These are phyloP conservation scores for Pelvicachromis taeniatus DNA, from an alignment of 2,113 vertebrate genomes.

Conservation along the genomic window DNA sequence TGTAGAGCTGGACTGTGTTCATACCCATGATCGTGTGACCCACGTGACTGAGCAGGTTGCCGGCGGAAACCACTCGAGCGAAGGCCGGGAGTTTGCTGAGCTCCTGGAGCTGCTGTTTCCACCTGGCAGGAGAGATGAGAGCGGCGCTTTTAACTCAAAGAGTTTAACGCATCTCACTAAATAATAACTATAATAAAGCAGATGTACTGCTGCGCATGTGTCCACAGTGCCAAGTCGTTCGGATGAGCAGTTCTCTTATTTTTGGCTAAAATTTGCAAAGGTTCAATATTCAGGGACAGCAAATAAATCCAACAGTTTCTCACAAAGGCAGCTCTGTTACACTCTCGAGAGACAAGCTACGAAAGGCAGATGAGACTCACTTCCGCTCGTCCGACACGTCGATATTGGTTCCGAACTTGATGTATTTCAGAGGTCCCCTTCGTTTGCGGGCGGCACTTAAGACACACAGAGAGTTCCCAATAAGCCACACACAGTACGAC, in stretches of 20 bases:
- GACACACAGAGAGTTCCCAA: background rate
- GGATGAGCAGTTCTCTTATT: background rate
- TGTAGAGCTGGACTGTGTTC: slow-evolving; percentile 98
- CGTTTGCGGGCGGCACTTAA: slow-evolving; percentile 84
- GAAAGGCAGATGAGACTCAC: slow-evolving; percentile 72
- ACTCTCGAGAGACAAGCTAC: background rate
- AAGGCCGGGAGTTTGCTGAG: slow-evolving; percentile 98
- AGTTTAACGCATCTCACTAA: background rate
- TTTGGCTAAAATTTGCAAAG: background rate
- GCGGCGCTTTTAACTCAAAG: background rate
- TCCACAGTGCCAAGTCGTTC: too few relatives aligned
- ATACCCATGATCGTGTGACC: slow-evolving; percentile 97
- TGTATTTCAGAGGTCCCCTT: slow-evolving; percentile 95
- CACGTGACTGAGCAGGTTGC: slow-evolving; percentile 96
- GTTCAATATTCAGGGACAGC: background rate
- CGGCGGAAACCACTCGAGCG: slow-evolving; percentile 92
- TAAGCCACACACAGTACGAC: background rate
- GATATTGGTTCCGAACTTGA: slow-evolving; percentile 99
- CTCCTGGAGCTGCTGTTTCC: slow-evolving; percentile 97
- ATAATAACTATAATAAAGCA: background rate
- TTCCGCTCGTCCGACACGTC: slow-evolving; percentile 97
- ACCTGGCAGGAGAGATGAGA: slow-evolving; percentile 61
- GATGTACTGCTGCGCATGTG: background rate
- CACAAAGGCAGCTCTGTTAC: background rate
- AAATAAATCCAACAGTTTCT: background rate